A percentile compares a stretch with the other conserved stretches of the same genome.
Evolutionary conservation across 2,797 vertebrate genomes (phyloP).

Genomic region (Paramormyrops hopkinsi): DNA sequence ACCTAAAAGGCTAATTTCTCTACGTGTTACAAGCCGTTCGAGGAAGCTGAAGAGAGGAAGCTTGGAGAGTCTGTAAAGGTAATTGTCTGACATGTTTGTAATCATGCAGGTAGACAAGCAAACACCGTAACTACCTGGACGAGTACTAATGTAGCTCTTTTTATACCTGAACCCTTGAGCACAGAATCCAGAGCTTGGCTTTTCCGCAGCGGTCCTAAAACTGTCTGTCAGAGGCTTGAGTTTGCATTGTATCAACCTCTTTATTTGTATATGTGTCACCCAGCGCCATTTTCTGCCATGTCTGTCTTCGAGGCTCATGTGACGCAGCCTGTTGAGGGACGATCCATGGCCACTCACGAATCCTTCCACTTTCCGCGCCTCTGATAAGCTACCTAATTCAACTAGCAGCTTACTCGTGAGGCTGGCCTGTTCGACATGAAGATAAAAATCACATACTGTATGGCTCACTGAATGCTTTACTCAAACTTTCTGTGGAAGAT

Average conservation of each 20-base stretch:
- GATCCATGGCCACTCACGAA: neutral
- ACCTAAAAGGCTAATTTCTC: slow-evolving; percentile 20
- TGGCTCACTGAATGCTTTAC: neutral
- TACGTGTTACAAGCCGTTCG: slow-evolving; percentile 23
- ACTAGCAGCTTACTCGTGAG: neutral
- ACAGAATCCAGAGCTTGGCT: neutral
- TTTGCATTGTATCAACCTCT: neutral
- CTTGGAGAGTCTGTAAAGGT: slow-evolving; percentile 21
- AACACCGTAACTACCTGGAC: slow-evolving; percentile 8
- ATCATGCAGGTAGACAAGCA: neutral
- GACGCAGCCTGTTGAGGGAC: neutral
- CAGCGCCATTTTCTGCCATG: neutral
- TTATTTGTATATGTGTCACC: neutral
- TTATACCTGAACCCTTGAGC: neutral
- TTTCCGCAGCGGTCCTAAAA: neutral
- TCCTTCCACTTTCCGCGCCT: neutral
- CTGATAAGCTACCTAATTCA: neutral
- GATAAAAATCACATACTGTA: neutral
- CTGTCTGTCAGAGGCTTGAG: neutral
- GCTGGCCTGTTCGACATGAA: neutral
- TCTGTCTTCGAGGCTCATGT: neutral
- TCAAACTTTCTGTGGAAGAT: neutral
- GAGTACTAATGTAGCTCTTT: neutral
- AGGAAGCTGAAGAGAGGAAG: slow-evolving; percentile 20
- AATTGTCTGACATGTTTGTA: slow-evolving; percentile 18